Evolutionary conservation across 1,140 invertebrate genomes (phyloP), one percentile per base, ranked within the genome.

Genomic region (Hylaeus volcanicus): DNA sequence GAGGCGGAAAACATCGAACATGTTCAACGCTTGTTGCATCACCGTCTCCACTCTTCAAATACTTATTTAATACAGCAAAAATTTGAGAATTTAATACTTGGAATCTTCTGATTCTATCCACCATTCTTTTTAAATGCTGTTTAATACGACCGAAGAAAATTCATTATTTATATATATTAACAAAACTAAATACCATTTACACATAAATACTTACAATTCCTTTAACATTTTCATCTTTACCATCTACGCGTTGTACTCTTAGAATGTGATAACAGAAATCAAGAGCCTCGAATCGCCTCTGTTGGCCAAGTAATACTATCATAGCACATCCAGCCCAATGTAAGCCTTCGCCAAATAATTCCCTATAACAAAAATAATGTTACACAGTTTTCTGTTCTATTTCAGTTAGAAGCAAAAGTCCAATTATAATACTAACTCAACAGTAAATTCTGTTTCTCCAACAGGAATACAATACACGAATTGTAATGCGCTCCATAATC

Each of bases 281-380:
- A 45, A 99, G 95, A 12, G 98, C 98, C 92, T 99, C 99, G 94
- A 99, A 99, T 73, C 99, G 94, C 80, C 98, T 94, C 94, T 99
- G 98, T 91, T 99, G 99, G 0, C 98, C 98, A 61, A 99, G 94
- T 37, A 99, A 94, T n/a, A 98, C 96, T 77, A 99, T 98, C 95
- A 99, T 98, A n/a, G 98, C 96, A 93, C 98, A 99, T 0, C 98
- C 99, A 48, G 99, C 99, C 99, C 99, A 99, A 93, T 99, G 98
- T 0, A 99, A 94, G 14, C 99, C 99, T 94, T 99, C 99, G 15
- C 99, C 99, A 94, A 99, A 99, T 83, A 99, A 94, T 94, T 99
- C 98, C 92, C 98, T 98, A 90, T 14, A 94, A 78, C 55, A 43
- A 26, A 14, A 43, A 66, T 48, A 26, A 39, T 45, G 39, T 65